A percentile compares a stretch with the other conserved stretches of the same genome.
These are phyloP conservation scores for Pasiphila rectangulata DNA, from an alignment of 2,888 invertebrate species.

Conservation along the genomic window DNA sequence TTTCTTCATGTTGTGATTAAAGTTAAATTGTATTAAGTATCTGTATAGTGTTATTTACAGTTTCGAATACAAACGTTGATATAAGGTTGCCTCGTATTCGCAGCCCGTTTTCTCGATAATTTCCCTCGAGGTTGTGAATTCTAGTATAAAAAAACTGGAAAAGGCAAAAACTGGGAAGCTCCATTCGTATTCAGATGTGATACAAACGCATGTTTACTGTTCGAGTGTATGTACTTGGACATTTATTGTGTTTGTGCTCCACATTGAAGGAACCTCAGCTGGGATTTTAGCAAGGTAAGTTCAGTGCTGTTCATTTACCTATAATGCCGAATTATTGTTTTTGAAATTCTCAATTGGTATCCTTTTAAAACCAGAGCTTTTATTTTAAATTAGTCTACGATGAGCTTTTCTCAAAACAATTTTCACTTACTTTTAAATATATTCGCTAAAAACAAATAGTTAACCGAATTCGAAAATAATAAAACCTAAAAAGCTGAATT, in stretches of 20 bases:
- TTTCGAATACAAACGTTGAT: constrained; percentile 51
- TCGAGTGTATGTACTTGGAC: constrained; percentile 53
- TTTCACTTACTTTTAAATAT: too few relatives aligned
- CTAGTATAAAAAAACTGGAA: constrained; percentile 59
- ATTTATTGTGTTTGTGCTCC: constrained; percentile 39
- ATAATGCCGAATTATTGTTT: too few relatives aligned
- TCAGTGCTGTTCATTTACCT: not conserved
- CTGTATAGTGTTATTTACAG: constrained; percentile 51
- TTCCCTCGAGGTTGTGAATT: constrained; percentile 75
- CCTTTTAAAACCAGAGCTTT: too few relatives aligned
- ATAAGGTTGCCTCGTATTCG: constrained; percentile 51
- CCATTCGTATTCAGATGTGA: constrained; percentile 56
- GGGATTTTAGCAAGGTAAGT: constrained; percentile 38
- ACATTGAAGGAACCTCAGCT: constrained; percentile 20
- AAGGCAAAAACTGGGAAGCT: constrained; percentile 55
- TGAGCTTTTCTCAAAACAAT: too few relatives aligned
- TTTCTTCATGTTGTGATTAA: constrained; percentile 71
- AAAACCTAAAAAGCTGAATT: too few relatives aligned
- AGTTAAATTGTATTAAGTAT: constrained; percentile 59
- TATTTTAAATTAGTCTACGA: too few relatives aligned
- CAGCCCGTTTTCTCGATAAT: constrained; percentile 57
- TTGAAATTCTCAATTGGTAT: too few relatives aligned
- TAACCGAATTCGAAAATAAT: too few relatives aligned
- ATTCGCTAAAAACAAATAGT: too few relatives aligned
- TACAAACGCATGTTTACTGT: constrained; percentile 50